A percentile compares a stretch with the other conserved stretches of the same genome.
phyloP scores from a whole-genome alignment of 2,888 invertebrate genomes.

The Cosmorhoe ocellata region DNA sequence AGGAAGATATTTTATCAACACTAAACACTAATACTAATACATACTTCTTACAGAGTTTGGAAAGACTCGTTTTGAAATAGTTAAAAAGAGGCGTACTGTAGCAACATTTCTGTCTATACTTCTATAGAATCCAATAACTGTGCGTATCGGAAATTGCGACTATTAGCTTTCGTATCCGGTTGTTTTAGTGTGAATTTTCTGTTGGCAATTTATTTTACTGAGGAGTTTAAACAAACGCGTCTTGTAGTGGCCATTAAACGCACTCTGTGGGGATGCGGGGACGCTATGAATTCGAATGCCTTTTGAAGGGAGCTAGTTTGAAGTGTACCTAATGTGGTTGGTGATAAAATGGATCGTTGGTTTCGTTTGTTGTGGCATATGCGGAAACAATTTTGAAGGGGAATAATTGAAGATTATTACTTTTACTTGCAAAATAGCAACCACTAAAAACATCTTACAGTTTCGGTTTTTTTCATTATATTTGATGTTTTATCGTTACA shows the following conservation, averaged over 20 bases:
- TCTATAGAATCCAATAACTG: not conserved
- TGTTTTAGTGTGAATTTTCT: slow-evolving; percentile 81
- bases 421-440: no score
- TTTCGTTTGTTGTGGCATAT: slow-evolving; percentile 7
- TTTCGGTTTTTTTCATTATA: no score
- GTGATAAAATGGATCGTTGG: slow-evolving; percentile 21
- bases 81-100: no score
- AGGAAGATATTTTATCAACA: not conserved
- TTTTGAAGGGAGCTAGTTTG: slow-evolving; percentile 26
- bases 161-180: slow-evolving; percentile 74
- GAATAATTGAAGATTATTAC: no score
- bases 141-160: slow-evolving; percentile 62
- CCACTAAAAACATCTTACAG: no score
- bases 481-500: no score
- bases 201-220: slow-evolving; percentile 72
- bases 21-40: no score
- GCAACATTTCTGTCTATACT: no score
- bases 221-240: slow-evolving; percentile 48
- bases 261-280: slow-evolving; percentile 33
- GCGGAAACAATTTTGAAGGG: not conserved
- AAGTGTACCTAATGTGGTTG: slow-evolving; percentile 17
- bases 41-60: no score
- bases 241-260: slow-evolving; percentile 39
- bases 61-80: no score
- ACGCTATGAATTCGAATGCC: slow-evolving; percentile 34